Evolutionary conservation across 2,888 invertebrate genomes (phyloP), one percentile per base, ranked within the genome.

Genomic region (Oxyteleia sp.): DNA sequence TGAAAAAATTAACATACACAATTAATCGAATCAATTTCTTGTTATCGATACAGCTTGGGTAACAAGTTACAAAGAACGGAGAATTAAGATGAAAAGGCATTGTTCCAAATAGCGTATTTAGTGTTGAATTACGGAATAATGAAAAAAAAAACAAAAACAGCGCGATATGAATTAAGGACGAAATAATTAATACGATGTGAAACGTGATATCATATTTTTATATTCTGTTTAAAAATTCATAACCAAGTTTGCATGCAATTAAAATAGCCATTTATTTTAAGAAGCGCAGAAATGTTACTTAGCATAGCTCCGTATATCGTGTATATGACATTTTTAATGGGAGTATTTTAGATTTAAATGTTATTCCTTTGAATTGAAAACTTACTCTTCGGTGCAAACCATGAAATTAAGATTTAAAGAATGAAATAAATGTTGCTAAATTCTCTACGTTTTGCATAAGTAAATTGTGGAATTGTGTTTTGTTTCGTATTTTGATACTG

Each of bases 271-370:
- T 76, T 76, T 41, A 59, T 76, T 66, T 66, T 29, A 76, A 66
- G 75, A 51, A 76, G 68, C 61, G 45, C 15, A 68, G 68, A 68
- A 76, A 68, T 68, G 68, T 76, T 51, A 51, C 76, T 51, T 68
- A 76, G 59, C 76, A 13, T 68, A 71, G 26, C 55, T 64, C n/a
- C 69, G 64, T 71, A 55, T 51, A 45, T 71, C 47, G 71, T 71
- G 57, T 47, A 71, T 57, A 45, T 68, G 68, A 68, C 76, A 53
- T 61, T 68, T 76, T 79, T 79, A 79, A 79, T 59, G 29, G 35
- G 29, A 66, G 47, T 69, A 78, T 51, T 53, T 61, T 45, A 45
- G 20, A 45, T 53, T 78, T 69, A 43, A 78, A 61, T 68, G 80
- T 61, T 57, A 51, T 76, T 76, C 29, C 32, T 75, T 75, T 57